phyloP scores from a whole-genome alignment of 2,113 vertebrate genomes.

The Desmodus rotundus region DNA sequence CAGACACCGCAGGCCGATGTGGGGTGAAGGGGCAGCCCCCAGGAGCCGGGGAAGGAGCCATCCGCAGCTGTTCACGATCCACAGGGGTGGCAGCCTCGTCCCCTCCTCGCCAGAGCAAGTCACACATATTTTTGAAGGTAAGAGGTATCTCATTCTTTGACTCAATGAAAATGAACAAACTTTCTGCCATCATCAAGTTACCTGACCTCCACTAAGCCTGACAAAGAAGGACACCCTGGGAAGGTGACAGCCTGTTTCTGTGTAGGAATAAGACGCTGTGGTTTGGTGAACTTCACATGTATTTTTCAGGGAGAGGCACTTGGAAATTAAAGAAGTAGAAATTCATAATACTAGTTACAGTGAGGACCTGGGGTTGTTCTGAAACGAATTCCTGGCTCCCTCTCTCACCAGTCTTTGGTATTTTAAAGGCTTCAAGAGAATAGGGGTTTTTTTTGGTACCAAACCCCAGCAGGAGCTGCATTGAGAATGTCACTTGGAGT shows the following conservation, averaged over 20 bases:
- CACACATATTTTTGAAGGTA: neutral
- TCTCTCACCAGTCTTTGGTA: neutral
- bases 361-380: neutral
- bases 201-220: neutral
- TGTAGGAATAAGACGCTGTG: neutral
- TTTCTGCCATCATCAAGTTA: neutral
- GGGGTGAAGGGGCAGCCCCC: neutral
- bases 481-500: neutral
- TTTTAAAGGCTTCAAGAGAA: constrained; percentile 33
- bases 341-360: neutral
- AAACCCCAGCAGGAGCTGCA: neutral
- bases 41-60: neutral
- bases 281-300: fast-evolving
- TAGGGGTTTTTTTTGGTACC: neutral
- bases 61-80: neutral
- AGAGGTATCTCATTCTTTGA: neutral
- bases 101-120: neutral
- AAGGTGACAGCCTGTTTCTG: neutral
- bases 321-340: neutral
- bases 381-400: neutral
- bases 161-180: neutral
- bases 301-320: neutral
- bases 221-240: neutral
- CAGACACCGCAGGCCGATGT: neutral
- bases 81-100: neutral